Evolutionary conservation across 2,888 invertebrate species (phyloP).

Genomic region (Tetrapedia diversipes): DNA sequence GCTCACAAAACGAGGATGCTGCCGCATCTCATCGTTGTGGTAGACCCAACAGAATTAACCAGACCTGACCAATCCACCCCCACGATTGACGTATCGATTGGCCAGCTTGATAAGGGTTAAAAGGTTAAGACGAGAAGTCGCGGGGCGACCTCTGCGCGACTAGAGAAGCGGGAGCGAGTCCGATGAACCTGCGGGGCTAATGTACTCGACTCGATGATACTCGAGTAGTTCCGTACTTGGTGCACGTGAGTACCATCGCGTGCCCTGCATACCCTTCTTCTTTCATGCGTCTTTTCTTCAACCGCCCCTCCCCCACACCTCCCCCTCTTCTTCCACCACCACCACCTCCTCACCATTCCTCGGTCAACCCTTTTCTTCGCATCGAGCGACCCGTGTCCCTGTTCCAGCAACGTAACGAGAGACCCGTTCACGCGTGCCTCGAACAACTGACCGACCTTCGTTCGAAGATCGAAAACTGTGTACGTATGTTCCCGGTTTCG

Average conservation of each 20-base stretch:
- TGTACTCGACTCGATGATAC: constrained; percentile 73
- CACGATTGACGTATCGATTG: constrained; percentile 40
- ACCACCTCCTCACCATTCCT: too few species aligned
- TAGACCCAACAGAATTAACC: background rate
- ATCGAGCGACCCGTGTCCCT: background rate
- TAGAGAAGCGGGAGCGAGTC: constrained; percentile 64
- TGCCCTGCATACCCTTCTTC: constrained; percentile 77
- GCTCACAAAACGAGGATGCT: background rate
- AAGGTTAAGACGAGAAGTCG: constrained; percentile 38
- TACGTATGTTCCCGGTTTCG: too few species aligned
- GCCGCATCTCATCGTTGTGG: background rate
- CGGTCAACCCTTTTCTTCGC: constrained; percentile 6
- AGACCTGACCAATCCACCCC: background rate
- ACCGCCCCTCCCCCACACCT: constrained; percentile 36
- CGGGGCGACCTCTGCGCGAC: constrained; percentile 38
- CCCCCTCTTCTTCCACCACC: background rate
- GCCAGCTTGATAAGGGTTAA: constrained; percentile 28
- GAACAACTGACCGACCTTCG: constrained; percentile 70
- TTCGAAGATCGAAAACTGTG: too few species aligned
- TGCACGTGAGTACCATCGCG: constrained; percentile 79
- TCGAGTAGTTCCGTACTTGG: constrained; percentile 75
- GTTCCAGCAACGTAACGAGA: constrained; percentile 4
- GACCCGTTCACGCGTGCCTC: constrained; percentile 67
- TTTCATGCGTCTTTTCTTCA: constrained; percentile 48
- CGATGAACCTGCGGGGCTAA: constrained; percentile 81